phyloP scores from a whole-genome alignment of 2,888 invertebrate genomes.

The Gonocerus acuteangulatus region DNA sequence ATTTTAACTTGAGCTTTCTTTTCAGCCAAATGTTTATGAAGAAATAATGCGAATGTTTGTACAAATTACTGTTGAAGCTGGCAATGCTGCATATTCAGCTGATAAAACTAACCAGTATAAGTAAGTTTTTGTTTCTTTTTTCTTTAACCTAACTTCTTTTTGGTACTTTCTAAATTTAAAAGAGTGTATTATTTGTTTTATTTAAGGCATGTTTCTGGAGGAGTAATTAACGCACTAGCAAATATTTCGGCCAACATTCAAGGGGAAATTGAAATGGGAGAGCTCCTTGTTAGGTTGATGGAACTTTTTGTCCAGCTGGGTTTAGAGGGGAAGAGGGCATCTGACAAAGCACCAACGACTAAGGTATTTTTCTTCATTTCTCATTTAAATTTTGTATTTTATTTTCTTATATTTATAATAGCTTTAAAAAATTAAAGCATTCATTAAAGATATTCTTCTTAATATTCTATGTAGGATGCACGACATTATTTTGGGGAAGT shows the following conservation, averaged over 20 bases:
- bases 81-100: conserved; percentile 63
- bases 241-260: conserved; percentile 92
- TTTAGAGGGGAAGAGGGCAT: conserved; percentile 89
- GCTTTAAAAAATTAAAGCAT: no score
- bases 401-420: no score
- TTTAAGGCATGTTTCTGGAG: conserved; percentile 75
- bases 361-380: conserved; percentile 49
- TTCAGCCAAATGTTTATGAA: conserved; percentile 61
- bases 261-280: conserved; percentile 75
- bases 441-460: no score
- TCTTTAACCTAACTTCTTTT: neutral
- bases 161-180: no score
- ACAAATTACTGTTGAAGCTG: conserved; percentile 87
- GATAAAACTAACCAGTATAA: conserved; percentile 55
- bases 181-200: neutral
- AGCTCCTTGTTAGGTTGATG: conserved; percentile 76
- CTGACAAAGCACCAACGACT: conserved; percentile 75
- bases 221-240: conserved; percentile 92
- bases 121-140: conserved; percentile 39
- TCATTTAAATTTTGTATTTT: no score
- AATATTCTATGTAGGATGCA: no score
- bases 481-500: no score
- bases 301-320: conserved; percentile 97
- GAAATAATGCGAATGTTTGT: conserved; percentile 98
- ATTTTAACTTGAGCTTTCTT: no score